Conservation (phyloP, 2,113 vertebrate genomes). For the Pyrgilauda ruficollis region DNA sequence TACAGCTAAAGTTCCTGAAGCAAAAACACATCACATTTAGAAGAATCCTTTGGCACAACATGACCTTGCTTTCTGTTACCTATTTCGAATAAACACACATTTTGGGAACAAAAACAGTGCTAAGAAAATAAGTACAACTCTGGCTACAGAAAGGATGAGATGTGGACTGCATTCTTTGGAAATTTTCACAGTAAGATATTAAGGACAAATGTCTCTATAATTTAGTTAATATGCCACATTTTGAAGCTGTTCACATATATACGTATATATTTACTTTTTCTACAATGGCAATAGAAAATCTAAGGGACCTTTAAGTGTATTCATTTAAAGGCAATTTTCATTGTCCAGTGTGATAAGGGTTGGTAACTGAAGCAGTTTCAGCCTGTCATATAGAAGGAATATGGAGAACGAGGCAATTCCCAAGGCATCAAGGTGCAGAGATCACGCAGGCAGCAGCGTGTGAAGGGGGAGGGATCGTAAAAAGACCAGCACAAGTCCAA, state of each 20-base stretch:
- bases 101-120: constrained; percentile 16
- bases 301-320: background rate
- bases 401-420: background rate
- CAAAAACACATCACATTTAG: constrained; percentile 25
- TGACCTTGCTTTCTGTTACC: constrained; percentile 44
- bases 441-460: background rate
- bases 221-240: background rate
- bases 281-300: background rate
- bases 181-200: constrained; percentile 2
- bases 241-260: background rate
- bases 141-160: constrained; percentile 23
- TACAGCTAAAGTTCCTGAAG: constrained; percentile 4
- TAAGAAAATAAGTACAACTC: constrained; percentile 26
- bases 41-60: constrained; percentile 21
- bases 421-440: background rate
- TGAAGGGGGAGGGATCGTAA: background rate
- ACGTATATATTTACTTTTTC: background rate
- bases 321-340: background rate
- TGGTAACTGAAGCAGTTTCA: background rate
- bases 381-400: background rate
- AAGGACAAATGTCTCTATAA: background rate
- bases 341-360: background rate
- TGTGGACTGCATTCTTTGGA: background rate
- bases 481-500: background rate
- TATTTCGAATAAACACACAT: constrained; percentile 56